Percentiles rank a stretch among this genome's conserved stretches.
Conservation (phyloP, 1,140 invertebrate species). For the Macrobrachium rosenbergii region DNA sequence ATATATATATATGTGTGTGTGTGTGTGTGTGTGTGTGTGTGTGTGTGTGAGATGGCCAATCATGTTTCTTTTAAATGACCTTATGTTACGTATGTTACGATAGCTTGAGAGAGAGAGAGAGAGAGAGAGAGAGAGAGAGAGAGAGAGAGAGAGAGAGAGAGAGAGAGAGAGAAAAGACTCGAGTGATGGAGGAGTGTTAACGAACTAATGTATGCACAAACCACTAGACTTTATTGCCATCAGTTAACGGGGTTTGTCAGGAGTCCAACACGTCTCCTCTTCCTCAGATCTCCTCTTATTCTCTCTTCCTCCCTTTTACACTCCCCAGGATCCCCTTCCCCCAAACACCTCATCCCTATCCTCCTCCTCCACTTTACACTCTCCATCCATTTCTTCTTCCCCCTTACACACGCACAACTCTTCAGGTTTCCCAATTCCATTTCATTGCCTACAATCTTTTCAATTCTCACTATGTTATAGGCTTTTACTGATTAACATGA, state of each 20-base stretch:
- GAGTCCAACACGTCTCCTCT: neutral
- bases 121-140: neutral
- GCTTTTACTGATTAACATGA: too few species aligned
- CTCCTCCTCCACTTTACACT: neutral
- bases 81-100: too few species aligned
- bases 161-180: neutral
- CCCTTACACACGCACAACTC: too few species aligned
- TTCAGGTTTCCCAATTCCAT: too few species aligned
- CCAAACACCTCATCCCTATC: neutral
- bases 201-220: neutral
- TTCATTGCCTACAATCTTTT: too few species aligned
- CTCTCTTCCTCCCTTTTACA: neutral
- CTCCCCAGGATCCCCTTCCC: neutral
- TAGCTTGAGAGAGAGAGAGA: neutral
- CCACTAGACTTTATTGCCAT: constrained; percentile 44
- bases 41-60: too few species aligned
- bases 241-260: constrained; percentile 55
- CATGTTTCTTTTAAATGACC: too few species aligned
- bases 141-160: constrained; percentile 6
- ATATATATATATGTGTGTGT: too few species aligned
- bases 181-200: neutral
- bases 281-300: neutral
- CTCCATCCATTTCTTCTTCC: neutral
- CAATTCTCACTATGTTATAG: too few species aligned
- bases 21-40: too few species aligned